Evolutionary conservation across 2,113 vertebrate species (phyloP), one percentile per base, ranked within the genome.

Genomic region (Dinomys branickii): DNA sequence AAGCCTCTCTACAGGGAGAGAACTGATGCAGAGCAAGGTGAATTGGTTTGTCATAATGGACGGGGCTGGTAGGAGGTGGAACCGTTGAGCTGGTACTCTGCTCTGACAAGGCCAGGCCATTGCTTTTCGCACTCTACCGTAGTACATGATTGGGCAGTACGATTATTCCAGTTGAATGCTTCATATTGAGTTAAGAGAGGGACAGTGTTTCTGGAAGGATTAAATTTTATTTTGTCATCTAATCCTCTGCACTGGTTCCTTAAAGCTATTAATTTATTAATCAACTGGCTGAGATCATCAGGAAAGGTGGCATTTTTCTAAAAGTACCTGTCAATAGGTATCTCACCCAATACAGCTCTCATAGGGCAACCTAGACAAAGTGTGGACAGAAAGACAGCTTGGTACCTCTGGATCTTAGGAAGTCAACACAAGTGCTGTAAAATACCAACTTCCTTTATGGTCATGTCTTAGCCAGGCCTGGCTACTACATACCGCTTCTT

Each of bases 401-500:
- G 19, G 20, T 73, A 30, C 28, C 11, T 52, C 56, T 8, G 38
- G 52, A 59, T 82, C 35, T 67, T 9, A 75, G 90, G 54, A 59
- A 69, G 28, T 12, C 4, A 44, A n/a, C 47, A 54, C 0, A 3
- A 30, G 13, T 73, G 11, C 61, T 61, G 14, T 80, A 24, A 85
- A 61, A 69, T 9, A 17, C 8, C 1, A 61, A 1, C 58, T 69
- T 88, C 56, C 63, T 56, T 94, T 30, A 13, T 24, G n/a, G 56
- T 2, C 13, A 47, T 1, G 30, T 8, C n/a, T 63, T 56, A 44
- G 6, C 35, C 71, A 61, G 41, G 14, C 22, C 13, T 3, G 1
- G 14, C 44, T 17, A 41, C 30, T 96, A 99, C 99, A 30, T 99
- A 99, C 99, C 98, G 98, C 98, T 97, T 99, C 99, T 97, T 99